Conservation (phyloP, 2,113 vertebrate genomes). For the Gambusia holbrooki region DNA sequence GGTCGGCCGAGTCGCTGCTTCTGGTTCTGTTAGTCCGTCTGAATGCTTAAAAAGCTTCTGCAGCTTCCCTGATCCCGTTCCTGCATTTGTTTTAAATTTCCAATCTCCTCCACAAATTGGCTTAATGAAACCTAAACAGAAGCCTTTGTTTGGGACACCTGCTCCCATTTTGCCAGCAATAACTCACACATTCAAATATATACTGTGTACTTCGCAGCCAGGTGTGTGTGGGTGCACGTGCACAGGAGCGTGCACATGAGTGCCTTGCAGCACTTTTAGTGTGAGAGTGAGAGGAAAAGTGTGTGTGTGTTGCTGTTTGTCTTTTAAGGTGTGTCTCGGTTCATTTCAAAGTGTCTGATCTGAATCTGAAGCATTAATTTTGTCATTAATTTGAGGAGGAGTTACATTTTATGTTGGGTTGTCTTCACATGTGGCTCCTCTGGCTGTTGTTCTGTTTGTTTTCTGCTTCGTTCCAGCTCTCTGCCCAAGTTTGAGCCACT, state of each 20-base stretch:
- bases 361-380: slow-evolving; percentile 65
- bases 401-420: slow-evolving; percentile 24
- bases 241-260: neutral
- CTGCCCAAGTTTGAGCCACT: slow-evolving; percentile 33
- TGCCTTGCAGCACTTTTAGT: slow-evolving; percentile 19
- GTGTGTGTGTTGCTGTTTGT: slow-evolving; percentile 46
- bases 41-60: neutral
- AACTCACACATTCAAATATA: slow-evolving; percentile 36
- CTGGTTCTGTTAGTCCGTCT: neutral
- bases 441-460: neutral
- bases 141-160: slow-evolving; percentile 36
- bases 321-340: slow-evolving; percentile 71
- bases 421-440: slow-evolving; percentile 12
- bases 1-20: neutral
- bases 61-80: slow-evolving; percentile 32
- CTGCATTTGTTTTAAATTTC: neutral
- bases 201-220: slow-evolving; percentile 24
- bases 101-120: slow-evolving; percentile 17
- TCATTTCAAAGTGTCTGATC: slow-evolving; percentile 63
- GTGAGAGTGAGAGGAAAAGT: slow-evolving; percentile 11
- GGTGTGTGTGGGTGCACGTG: slow-evolving; percentile 40
- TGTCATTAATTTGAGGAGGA: slow-evolving; percentile 66
- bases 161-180: slow-evolving; percentile 27
- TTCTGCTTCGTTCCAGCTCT: slow-evolving; percentile 11
- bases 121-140: slow-evolving; percentile 27